Conservation (phyloP, 1,140 invertebrate genomes). For the Arctopsyche grandis region DNA sequence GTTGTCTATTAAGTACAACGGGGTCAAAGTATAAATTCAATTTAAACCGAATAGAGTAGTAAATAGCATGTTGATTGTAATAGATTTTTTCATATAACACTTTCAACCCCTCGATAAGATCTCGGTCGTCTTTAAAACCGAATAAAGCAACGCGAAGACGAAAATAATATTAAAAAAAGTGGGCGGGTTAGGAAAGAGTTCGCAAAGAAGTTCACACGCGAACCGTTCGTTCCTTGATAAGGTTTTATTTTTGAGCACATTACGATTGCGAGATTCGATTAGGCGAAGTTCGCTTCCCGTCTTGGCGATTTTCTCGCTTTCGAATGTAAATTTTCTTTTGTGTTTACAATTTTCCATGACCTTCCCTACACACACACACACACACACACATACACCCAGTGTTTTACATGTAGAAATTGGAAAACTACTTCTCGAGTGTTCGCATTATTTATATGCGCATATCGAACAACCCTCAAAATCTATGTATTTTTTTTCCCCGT, state of each 20-base stretch:
- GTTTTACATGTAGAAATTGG: constrained; percentile 25
- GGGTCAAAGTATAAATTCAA: too few species aligned
- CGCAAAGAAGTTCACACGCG: background rate
- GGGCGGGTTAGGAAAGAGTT: background rate
- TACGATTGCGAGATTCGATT: constrained; percentile 20
- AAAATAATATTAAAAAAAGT: too few species aligned
- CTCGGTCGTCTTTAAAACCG: too few species aligned
- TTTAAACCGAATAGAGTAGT: too few species aligned
- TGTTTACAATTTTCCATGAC: background rate
- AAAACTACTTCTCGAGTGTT: constrained; percentile 2
- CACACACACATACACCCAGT: too few species aligned
- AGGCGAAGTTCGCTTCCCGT: background rate
- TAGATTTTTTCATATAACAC: too few species aligned
- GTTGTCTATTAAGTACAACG: too few species aligned
- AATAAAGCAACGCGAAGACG: too few species aligned
- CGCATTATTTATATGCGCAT: constrained; percentile 26
- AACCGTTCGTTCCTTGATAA: background rate
- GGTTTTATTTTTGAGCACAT: constrained; percentile 15
- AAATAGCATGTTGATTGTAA: too few species aligned
- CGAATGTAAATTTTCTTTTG: too few species aligned
- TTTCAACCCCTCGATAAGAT: too few species aligned
- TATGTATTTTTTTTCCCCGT: background rate
- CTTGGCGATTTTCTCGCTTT: background rate
- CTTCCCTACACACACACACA: too few species aligned
- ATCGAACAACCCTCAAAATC: background rate